Conservation (phyloP, 2,888 invertebrate species). For the Ochlodes sylvanus region DNA sequence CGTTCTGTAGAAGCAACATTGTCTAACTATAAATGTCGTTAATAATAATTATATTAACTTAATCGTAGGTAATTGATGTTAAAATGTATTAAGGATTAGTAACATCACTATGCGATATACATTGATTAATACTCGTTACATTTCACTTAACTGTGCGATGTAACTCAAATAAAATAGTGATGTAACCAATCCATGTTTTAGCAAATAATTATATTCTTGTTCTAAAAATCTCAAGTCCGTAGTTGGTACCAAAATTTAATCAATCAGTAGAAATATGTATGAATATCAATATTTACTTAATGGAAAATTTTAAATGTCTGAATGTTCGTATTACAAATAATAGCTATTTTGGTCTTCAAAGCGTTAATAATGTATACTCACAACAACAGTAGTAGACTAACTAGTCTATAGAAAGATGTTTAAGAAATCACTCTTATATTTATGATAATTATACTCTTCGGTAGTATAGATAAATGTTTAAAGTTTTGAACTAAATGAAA, state of each 20-base stretch:
- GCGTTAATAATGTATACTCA: not conserved
- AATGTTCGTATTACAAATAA: slow-evolving; percentile 14
- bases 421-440: not conserved
- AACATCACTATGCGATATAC: slow-evolving; percentile 14
- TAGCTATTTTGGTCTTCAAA: slow-evolving; percentile 7
- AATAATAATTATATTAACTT: not conserved
- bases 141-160: slow-evolving; percentile 33
- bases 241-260: not conserved
- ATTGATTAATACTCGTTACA: slow-evolving; percentile 1
- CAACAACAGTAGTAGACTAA: not conserved
- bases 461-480: not conserved
- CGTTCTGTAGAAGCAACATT: not conserved
- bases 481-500: not conserved
- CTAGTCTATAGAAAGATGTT: not conserved
- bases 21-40: slow-evolving; percentile 7
- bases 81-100: not conserved
- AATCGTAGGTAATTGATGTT: not conserved
- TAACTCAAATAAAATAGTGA: slow-evolving; percentile 10
- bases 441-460: not conserved
- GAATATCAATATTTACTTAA: slow-evolving; percentile 12
- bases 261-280: slow-evolving; percentile 4
- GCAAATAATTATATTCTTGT: not conserved
- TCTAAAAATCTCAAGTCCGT: not conserved
- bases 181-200: slow-evolving; percentile 15
- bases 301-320: slow-evolving; percentile 12